Percentiles rank a stretch among this genome's conserved stretches.
Conservation (phyloP, 1,140 invertebrate genomes). For the Dendroctonus valens region DNA sequence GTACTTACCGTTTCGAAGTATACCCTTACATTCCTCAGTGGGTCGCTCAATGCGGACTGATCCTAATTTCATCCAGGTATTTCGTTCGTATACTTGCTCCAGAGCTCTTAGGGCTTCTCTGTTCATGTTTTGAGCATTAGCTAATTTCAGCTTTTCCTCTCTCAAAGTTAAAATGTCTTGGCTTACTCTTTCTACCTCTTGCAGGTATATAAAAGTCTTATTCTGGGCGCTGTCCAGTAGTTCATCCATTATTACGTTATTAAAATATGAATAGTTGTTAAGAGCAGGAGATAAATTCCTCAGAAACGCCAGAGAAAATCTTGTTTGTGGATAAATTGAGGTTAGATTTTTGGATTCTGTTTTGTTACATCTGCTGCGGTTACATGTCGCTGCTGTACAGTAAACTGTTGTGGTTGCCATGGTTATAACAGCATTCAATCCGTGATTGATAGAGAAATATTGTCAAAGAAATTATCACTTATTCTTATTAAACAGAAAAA, state of each 20-base stretch:
- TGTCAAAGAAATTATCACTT: no score
- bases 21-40: conserved; percentile 39
- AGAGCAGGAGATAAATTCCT: no score
- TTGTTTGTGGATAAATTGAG: no score
- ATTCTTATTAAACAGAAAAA: no score
- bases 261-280: no score
- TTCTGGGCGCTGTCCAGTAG: conserved; percentile 38
- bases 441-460: no score
- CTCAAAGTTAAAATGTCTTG: conserved; percentile 48
- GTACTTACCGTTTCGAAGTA: conserved; percentile 38
- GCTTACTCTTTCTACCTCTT: conserved; percentile 44
- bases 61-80: conserved; percentile 42
- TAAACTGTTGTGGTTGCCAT: no score
- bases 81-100: conserved; percentile 37
- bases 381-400: no score
- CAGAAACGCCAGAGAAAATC: no score
- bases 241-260: conserved; percentile 18
- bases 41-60: conserved; percentile 41
- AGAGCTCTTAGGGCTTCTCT: conserved; percentile 43
- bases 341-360: no score
- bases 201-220: conserved; percentile 43
- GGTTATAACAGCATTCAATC: no score
- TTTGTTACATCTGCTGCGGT: no score
- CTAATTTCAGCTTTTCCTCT: conserved; percentile 42
- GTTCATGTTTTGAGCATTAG: conserved; percentile 45